Base-by-base conservation (phyloP, 2,797 vertebrate species). In the Sebastes oblongus region DNA sequence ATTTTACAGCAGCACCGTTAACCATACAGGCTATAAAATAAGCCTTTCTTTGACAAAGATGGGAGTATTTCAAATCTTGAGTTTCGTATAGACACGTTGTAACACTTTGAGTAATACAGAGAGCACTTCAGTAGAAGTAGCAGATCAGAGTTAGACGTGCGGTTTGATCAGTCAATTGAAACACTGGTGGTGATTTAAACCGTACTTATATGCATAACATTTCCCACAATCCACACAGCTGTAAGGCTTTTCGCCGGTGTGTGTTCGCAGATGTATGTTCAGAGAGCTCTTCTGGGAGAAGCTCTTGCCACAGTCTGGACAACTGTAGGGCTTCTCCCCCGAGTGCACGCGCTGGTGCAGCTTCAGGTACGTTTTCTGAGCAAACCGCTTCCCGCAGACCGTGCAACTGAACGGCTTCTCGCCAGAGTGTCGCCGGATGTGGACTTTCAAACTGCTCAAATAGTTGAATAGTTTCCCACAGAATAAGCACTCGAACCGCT, bases 221-320 rank as follows among this genome's bases (percentile, higher is more conserved):
- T 95, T 96, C 2, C 96, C 95, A 76, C 96, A 96, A 27, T 95
- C 95, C 39, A 94, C 93, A 72, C 96, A 96, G 90, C 93, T 96
- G 50, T 96, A 96, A 5, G 96, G 96, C 82, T 96, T 96, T 81
- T 96, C 95, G 6, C 95, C 96, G 0, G 95, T 96, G 90, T 96
- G 95, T 27, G 95, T 95, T 50, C 95, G 94, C 8, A 96, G 90
- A 68, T 96, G 96, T 50, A 96, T 95, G 62, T 96, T 96, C 30
- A 96, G 88, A 46, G 95, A 96, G 74, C 95, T 96, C 89, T 96
- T 96, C 89, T 96, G 96, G 24, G 96, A 95, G 56, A 96, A 96
- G 59, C 95, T 95, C 85, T 95, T 96, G 62, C 94, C 95, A 46
- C 96, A 96, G 84, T 93, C 93, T 6, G 86, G 84, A 67, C 96